Evolutionary conservation across 2,797 vertebrate genomes (phyloP).

Genomic region (Scolopax rusticola): DNA sequence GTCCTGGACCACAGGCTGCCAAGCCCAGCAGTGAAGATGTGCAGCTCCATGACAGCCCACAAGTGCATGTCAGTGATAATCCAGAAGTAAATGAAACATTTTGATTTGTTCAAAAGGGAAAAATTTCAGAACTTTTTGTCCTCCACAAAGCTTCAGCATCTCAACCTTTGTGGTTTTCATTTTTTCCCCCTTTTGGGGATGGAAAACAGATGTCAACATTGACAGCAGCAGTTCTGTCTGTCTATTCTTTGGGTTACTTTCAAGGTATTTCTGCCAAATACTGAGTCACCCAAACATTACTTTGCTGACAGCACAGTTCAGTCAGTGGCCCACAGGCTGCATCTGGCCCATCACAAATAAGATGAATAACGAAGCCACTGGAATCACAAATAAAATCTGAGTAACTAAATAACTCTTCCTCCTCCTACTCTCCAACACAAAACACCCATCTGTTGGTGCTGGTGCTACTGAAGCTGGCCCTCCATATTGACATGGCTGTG

Average conservation of each 20-base stretch:
- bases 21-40: neutral
- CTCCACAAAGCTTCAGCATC: neutral
- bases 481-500: neutral
- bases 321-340: neutral
- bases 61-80: neutral
- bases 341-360: neutral
- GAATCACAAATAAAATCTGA: neutral
- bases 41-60: neutral
- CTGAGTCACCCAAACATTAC: neutral
- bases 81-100: neutral
- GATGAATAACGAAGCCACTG: neutral
- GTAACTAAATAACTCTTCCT: neutral
- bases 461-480: neutral
- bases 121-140: neutral
- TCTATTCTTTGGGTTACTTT: neutral
- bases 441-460: neutral
- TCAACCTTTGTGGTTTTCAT: neutral
- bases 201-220: neutral
- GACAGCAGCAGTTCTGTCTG: neutral
- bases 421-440: neutral
- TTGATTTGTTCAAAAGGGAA: neutral
- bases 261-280: neutral
- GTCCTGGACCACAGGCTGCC: neutral
- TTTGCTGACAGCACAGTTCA: neutral
- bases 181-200: neutral